Percentiles rank a stretch among this genome's conserved stretches.
Evolutionary conservation across 92 coral and sea anemone genomes (phyloP).

Genomic region (Heliopora coerulea): DNA sequence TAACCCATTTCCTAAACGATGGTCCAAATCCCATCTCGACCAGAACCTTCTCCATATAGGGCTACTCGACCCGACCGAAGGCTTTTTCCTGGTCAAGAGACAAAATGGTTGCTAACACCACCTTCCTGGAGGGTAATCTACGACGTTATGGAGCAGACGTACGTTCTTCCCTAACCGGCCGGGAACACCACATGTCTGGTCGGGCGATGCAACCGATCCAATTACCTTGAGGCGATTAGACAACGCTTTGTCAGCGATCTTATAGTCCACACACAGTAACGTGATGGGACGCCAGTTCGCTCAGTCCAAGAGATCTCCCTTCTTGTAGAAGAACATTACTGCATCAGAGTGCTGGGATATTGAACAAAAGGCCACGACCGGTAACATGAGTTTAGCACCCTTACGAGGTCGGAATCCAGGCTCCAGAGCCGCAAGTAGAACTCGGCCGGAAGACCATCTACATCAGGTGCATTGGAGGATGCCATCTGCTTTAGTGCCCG

Average conservation of each 20-base stretch:
- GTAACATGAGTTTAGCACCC: conserved; percentile 36
- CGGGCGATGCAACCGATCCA: conserved; percentile 18
- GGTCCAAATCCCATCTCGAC: conserved; percentile 53
- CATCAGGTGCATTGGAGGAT: conserved; percentile 13
- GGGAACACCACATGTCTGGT: conserved; percentile 52
- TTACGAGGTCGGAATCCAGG: conserved; percentile 50
- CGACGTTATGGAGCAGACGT: conserved; percentile 24
- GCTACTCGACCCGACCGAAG: conserved; percentile 56
- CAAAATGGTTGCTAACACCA: conserved; percentile 30
- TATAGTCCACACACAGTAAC: conserved; percentile 56
- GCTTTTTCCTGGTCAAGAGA: conserved; percentile 64
- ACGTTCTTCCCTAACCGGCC: conserved; percentile 51
- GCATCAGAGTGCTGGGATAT: conserved; percentile 35
- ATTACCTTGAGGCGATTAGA: conserved; percentile 40
- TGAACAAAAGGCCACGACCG: conserved; percentile 3
- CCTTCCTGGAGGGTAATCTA: neutral
- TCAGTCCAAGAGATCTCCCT: conserved; percentile 34
- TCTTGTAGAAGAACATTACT: conserved; percentile 50
- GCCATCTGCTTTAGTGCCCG: conserved; percentile 46
- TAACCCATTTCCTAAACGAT: conserved; percentile 39
- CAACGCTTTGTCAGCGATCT: conserved; percentile 24
- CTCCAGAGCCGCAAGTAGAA: conserved; percentile 59
- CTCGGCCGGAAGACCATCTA: conserved; percentile 48
- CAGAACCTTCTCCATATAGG: conserved; percentile 33
- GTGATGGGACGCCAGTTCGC: conserved; percentile 67